Evolutionary conservation across 1,140 invertebrate genomes (phyloP).

Genomic region (Melanaphis sacchari): DNA sequence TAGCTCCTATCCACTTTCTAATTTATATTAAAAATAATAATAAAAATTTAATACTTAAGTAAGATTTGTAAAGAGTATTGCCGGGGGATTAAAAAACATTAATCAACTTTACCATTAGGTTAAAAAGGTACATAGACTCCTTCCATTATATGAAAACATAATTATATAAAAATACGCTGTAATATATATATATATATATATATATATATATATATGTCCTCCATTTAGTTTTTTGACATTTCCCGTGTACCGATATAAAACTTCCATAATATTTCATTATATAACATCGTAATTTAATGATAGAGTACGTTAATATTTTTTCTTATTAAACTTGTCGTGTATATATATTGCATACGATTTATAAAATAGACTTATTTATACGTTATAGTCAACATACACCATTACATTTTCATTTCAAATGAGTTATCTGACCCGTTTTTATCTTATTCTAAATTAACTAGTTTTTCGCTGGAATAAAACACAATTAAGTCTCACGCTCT

Average conservation of each 20-base stretch:
- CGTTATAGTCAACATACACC: background rate
- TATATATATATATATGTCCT: background rate
- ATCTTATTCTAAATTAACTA: conserved; percentile 31
- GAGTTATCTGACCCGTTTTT: background rate
- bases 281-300: conserved; percentile 13
- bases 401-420: conserved; percentile 20
- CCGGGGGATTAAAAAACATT: background rate
- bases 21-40: background rate
- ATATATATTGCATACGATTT: background rate
- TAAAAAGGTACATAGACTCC: background rate
- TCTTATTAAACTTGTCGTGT: background rate
- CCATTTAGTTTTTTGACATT: conserved; percentile 38
- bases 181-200: background rate
- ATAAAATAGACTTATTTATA: conserved; percentile 21
- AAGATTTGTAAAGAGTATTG: conserved; percentile 10
- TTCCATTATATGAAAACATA: conserved; percentile 2
- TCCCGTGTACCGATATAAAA: conserved; percentile 6
- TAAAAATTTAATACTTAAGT: background rate
- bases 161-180: background rate
- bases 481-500: background rate
- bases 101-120: background rate
- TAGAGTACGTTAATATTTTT: background rate
- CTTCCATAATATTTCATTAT: conserved; percentile 29
- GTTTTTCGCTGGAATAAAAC: background rate
- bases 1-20: background rate